Conservation (phyloP, 2,888 invertebrate genomes). For the Hirtodrosophila cameraria region DNA sequence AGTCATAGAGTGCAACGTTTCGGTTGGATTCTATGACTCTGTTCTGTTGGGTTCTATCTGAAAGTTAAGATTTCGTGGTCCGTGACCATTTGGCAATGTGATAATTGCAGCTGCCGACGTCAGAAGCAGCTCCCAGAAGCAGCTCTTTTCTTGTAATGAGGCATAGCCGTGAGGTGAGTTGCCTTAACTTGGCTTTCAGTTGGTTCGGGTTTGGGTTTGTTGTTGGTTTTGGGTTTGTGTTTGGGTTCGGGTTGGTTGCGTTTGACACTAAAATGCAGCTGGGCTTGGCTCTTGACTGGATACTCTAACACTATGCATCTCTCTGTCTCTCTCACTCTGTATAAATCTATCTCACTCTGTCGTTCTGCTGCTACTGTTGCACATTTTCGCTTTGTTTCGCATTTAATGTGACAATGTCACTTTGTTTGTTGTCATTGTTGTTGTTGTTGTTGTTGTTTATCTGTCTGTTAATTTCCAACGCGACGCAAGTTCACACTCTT, state of each 20-base stretch:
- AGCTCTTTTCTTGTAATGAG: slow-evolving; percentile 60
- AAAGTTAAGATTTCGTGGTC: slow-evolving; percentile 80
- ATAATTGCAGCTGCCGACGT: slow-evolving; percentile 70
- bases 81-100: slow-evolving; percentile 82
- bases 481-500: slow-evolving; percentile 77
- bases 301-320: slow-evolving; percentile 9
- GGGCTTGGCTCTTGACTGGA: slow-evolving; percentile 60
- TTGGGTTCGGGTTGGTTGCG: slow-evolving; percentile 44
- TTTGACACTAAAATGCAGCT: slow-evolving; percentile 73
- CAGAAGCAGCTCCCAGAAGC: slow-evolving; percentile 39
- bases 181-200: slow-evolving; percentile 20
- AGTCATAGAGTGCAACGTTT: slow-evolving; percentile 57
- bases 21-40: slow-evolving; percentile 33
- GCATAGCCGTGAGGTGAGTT: slow-evolving; percentile 42
- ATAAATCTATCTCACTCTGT: not conserved
- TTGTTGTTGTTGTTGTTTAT: slow-evolving; percentile 50
- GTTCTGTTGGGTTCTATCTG: slow-evolving; percentile 59
- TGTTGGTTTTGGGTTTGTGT: slow-evolving; percentile 22
- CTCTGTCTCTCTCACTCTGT: slow-evolving; percentile 10
- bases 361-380: slow-evolving; percentile 67
- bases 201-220: slow-evolving; percentile 5
- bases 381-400: slow-evolving; percentile 64
- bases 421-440: slow-evolving; percentile 40
- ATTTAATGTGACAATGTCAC: slow-evolving; percentile 78
- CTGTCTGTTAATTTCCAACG: slow-evolving; percentile 71